Base-by-base conservation (phyloP, 23 tunicate species). In the Ascidia mentula region DNA sequence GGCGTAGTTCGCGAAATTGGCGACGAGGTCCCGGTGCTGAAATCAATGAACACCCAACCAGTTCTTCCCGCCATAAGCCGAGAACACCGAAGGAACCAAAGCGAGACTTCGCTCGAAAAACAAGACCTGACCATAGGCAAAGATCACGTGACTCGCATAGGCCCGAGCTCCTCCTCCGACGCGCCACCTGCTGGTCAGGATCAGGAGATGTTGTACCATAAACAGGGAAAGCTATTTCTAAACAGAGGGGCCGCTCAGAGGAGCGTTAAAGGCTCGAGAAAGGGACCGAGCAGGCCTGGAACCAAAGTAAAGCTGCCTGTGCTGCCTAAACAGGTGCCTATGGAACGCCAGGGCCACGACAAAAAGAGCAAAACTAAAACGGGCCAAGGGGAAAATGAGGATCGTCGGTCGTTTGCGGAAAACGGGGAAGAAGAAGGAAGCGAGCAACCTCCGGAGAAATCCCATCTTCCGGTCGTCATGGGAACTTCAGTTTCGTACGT, bases 221-320 rank as follows among this genome's bases (percentile, higher is more conserved):
- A 45, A 33, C 20, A 37, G n/a, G 72, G 86, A 36, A 45, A 79
- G 34, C 24, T 82, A 46, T 73, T 82, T 26, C 46, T 82, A 40
- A 82, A 73, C n/a, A 45, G 72, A 5, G 72, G 79, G 0, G 72
- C 72, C 30, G 86, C 79, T 18, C 69, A 34, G 33, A 72, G 72
- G 34, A 59, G 37, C 22, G 72, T 53, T 53, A 53, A 53, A 9
- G 65, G 65, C 12, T 53, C 65, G 2, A 53, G 65, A 53, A 53
- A 53, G 65, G 65, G 65, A 26, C 65, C 65, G 24, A 53, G 65
- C 24, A 26, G 65, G 7, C 65, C 65, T 53, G 65, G 65, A 53
- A 53, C 35, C 45, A 82, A 59, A 34, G 79, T 82, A 32, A 46
- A 45, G 35, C 34, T 82, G 3, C 86, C 86, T 2, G 72, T 82